These are phyloP conservation scores for Cossypha caffra DNA, from an alignment of 2,797 vertebrate species.

Conservation along the genomic window DNA sequence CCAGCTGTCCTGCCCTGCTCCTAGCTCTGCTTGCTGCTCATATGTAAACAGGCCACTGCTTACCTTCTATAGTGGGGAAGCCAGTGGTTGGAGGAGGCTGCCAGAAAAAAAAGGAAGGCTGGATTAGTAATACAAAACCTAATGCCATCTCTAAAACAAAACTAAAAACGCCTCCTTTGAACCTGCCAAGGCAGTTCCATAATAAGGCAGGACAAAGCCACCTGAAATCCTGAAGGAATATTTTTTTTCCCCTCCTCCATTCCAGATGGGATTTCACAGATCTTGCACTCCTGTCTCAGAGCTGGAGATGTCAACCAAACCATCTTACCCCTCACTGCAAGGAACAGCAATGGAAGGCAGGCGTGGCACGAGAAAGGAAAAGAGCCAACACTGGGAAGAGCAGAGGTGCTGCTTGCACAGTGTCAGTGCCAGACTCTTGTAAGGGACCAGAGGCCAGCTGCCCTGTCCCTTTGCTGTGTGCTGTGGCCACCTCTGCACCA, in stretches of 20 bases:
- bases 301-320: background rate
- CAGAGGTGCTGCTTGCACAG: background rate
- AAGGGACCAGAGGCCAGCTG: background rate
- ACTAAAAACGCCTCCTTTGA: background rate
- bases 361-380: background rate
- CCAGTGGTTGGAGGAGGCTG: constrained; percentile 77
- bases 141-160: background rate
- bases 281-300: background rate
- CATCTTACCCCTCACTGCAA: background rate
- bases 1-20: background rate
- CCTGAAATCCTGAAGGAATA: background rate
- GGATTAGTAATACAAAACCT: constrained; percentile 15
- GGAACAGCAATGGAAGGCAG: background rate
- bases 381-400: background rate
- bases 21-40: background rate
- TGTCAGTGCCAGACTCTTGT: background rate
- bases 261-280: background rate
- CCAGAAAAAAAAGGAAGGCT: constrained; percentile 57
- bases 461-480: background rate
- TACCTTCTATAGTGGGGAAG: constrained; percentile 90
- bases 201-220: background rate
- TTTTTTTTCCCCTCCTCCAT: rapidly evolving
- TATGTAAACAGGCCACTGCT: background rate
- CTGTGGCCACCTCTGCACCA: background rate
- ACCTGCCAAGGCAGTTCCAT: background rate